Conservation (phyloP, 1,140 invertebrate genomes). For the Drosophila lacteicornis region DNA sequence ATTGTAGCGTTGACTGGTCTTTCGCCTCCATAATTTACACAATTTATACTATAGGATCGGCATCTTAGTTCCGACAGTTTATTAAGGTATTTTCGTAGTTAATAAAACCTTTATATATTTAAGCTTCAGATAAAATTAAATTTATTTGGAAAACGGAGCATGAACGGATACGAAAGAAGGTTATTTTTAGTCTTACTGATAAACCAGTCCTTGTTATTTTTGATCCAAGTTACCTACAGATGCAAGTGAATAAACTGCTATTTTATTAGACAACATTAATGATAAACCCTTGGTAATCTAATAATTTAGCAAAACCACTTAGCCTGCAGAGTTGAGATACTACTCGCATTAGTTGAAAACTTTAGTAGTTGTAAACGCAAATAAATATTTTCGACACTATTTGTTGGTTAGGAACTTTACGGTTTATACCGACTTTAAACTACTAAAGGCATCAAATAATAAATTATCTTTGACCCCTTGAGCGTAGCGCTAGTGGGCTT, state of each 20-base stretch:
- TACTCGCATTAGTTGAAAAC: slow-evolving; percentile 32
- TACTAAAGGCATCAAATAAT: slow-evolving; percentile 13
- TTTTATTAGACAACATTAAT: slow-evolving; percentile 29
- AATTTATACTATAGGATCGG: slow-evolving; percentile 1
- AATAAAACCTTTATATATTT: slow-evolving; percentile 14
- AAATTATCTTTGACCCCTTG: slow-evolving; percentile 22
- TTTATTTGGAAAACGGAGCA: slow-evolving; percentile 15
- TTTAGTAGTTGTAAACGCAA: slow-evolving; percentile 7
- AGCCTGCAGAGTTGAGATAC: slow-evolving; percentile 32
- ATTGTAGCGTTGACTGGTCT: slow-evolving; percentile 19
- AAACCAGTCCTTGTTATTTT: slow-evolving; percentile 24
- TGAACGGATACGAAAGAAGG: slow-evolving; percentile 7
- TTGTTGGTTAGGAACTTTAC: no score
- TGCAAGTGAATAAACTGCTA: slow-evolving; percentile 1
- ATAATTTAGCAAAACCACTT: slow-evolving; percentile 24
- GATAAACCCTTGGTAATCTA: slow-evolving; percentile 28
- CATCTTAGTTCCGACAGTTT: slow-evolving; percentile 16
- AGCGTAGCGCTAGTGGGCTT: slow-evolving; percentile 13
- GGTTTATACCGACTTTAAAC: not conserved
- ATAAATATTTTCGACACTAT: no score
- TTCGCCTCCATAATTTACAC: slow-evolving; percentile 13
- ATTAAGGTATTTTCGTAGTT: slow-evolving; percentile 15
- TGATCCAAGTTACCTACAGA: slow-evolving; percentile 26
- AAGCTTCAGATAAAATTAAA: slow-evolving; percentile 19
- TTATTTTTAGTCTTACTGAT: slow-evolving; percentile 3